phyloP scores from a whole-genome alignment of 2,113 vertebrate genomes.

The Triplophysa siluroides region DNA sequence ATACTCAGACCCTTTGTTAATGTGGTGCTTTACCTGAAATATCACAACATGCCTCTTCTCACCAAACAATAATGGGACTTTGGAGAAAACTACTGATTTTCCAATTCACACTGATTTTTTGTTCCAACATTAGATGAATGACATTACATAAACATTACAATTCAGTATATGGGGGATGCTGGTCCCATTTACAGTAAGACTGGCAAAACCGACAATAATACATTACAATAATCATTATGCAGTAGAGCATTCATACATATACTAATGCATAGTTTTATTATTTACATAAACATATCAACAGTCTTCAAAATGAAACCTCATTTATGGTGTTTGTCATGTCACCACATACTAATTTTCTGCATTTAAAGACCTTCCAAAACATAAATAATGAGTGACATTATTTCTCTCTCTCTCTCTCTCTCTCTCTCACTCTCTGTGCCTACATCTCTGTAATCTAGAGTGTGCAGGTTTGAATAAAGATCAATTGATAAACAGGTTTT shows the following conservation, averaged over 20 bases:
- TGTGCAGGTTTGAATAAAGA: constrained; percentile 32
- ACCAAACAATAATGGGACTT: constrained; percentile 8
- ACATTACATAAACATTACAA: constrained; percentile 26
- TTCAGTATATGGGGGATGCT: neutral
- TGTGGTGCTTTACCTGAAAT: neutral
- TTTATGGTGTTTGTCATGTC: neutral
- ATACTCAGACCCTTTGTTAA: constrained; percentile 3
- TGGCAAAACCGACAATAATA: neutral
- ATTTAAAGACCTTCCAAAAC: neutral
- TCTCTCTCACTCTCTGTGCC: neutral
- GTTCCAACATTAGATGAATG: neutral
- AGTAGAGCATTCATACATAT: no score
- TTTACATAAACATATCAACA: neutral
- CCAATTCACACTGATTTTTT: neutral
- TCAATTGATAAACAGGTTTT: constrained; percentile 10
- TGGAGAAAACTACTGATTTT: constrained; percentile 11
- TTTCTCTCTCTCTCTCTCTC: neutral
- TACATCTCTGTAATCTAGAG: constrained; percentile 26
- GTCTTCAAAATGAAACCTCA: neutral
- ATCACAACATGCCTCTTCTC: constrained; percentile 27
- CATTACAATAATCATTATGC: no score
- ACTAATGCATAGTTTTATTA: no score
- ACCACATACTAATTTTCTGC: constrained; percentile 16
- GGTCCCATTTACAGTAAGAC: constrained; percentile 16
- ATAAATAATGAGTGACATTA: constrained; percentile 24